These are phyloP conservation scores for Trachelus iudaicus DNA, from an alignment of 2,888 invertebrate species.

Conservation along the genomic window DNA sequence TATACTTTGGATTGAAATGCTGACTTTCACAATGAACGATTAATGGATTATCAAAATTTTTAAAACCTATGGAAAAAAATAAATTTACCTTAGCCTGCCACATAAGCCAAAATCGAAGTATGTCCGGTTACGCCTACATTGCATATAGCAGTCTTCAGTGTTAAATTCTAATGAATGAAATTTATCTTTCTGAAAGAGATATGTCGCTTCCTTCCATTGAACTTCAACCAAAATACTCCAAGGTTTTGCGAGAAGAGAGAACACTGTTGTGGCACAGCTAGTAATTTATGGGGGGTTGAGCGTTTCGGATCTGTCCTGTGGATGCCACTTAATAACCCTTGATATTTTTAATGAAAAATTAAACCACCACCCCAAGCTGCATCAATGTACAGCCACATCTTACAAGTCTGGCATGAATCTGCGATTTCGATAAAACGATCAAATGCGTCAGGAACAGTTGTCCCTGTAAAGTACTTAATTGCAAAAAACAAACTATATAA, in stretches of 20 bases:
- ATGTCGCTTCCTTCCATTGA: constrained; percentile 68
- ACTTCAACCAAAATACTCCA: constrained; percentile 63
- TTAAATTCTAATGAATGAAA: constrained; percentile 69
- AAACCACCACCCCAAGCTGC: constrained; percentile 73
- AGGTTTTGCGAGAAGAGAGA: constrained; percentile 65
- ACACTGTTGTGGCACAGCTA: constrained; percentile 72
- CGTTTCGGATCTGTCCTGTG: constrained; percentile 71
- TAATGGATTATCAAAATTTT: neutral
- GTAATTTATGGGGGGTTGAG: constrained; percentile 75
- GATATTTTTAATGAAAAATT: constrained; percentile 69
- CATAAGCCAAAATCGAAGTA: constrained; percentile 78
- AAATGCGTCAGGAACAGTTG: constrained; percentile 71
- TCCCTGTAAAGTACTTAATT: constrained; percentile 57
- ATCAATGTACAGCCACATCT: constrained; percentile 72
- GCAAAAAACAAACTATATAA: constrained; percentile 35
- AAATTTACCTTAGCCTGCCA: constrained; percentile 72
- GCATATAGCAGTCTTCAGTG: constrained; percentile 73
- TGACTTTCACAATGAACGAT: neutral
- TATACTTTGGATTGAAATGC: neutral
- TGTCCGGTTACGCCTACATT: constrained; percentile 77
- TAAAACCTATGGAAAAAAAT: neutral
- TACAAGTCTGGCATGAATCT: constrained; percentile 67
- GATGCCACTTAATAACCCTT: constrained; percentile 68
- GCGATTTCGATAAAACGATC: constrained; percentile 69
- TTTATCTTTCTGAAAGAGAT: constrained; percentile 71